Evolutionary conservation across 92 coral and sea anemone species (phyloP), one percentile per base, ranked within the genome.

Genomic region (Blastomussa wellsi): DNA sequence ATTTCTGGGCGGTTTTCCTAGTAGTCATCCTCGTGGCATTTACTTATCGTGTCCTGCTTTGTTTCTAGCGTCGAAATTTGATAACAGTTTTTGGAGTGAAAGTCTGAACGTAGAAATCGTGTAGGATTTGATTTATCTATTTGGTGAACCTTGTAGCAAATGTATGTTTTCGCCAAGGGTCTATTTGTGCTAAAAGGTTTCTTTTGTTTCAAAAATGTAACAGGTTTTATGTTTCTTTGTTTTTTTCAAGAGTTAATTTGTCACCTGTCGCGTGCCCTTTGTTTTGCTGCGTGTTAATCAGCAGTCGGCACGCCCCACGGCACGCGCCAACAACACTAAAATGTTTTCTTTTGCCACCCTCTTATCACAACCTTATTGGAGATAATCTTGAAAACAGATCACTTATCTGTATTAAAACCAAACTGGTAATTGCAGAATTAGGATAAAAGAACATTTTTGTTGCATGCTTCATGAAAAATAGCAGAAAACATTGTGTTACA

Each of bases 321-420:
- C 68, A 62, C 68, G 68, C 68, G 68, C 68, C 68, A 26, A 62
- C 14, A 62, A 62, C 68, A 62, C 12, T 28, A 26, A 20, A 24
- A 20, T 77, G 47, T 36, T 55, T 76, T 51, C 80, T 52, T 76
- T 77, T 77, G 31, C 16, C 81, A 77, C 81, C 26, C 36, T 57
- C 81, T 77, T 57, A 37, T 19, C 69, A 7, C 70, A 9, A 22
- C 36, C 26, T 36, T 28, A 0, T 22, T 2, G 39, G 69, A 77
- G 37, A 52, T 35, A 35, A 53, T 29, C n/a, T 20, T 32, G 29
- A 53, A 33, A 26, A 74, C 76, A 28, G 52, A n/a, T n/a, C 60
- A 47, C 7, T 74, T 47, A 74, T 47, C 79, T 47, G 5, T 47
- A 7, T 19, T 13, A 44, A 44, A 42, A 1, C 37, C 1, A 29